Evolutionary conservation across 2,888 invertebrate species (phyloP).

Genomic region (Cosmorhoe ocellata): DNA sequence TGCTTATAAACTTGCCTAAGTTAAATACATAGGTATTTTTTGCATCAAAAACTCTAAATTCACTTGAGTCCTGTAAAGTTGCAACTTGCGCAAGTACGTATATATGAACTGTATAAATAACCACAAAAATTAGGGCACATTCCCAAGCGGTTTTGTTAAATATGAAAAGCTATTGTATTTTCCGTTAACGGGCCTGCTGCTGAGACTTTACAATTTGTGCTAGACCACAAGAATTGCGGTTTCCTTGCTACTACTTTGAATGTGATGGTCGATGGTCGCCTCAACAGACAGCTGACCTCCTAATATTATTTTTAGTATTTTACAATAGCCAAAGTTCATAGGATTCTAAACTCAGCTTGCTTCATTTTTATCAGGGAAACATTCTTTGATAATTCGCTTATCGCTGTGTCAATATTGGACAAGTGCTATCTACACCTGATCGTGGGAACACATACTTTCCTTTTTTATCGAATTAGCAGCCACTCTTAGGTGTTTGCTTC

Average conservation of each 20-base stretch:
- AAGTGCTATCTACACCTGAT: conserved; percentile 49
- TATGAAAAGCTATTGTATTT: neutral
- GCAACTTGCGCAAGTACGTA: neutral
- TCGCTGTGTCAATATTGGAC: conserved; percentile 52
- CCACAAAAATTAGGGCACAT: conserved; percentile 3
- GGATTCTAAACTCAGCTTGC: neutral
- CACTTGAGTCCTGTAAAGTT: too few species aligned
- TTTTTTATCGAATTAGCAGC: conserved; percentile 44
- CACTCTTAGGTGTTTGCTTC: conserved; percentile 27
- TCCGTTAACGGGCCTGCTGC: conserved; percentile 14
- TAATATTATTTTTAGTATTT: too few species aligned
- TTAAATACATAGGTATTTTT: too few species aligned
- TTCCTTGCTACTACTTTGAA: neutral
- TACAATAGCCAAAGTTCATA: too few species aligned
- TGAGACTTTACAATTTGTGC: conserved; percentile 8
- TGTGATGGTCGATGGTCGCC: neutral
- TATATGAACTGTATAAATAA: neutral
- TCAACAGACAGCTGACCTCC: too few species aligned
- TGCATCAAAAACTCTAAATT: too few species aligned
- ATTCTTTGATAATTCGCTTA: conserved; percentile 32
- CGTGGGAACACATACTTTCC: conserved; percentile 64
- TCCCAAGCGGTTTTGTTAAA: conserved; percentile 1
- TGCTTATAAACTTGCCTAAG: too few species aligned
- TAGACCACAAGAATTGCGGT: conserved; percentile 1
- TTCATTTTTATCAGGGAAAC: conserved; percentile 13